Base-by-base conservation (phyloP, 2,113 vertebrate genomes). In the Oncorhynchus clarkii region DNA sequence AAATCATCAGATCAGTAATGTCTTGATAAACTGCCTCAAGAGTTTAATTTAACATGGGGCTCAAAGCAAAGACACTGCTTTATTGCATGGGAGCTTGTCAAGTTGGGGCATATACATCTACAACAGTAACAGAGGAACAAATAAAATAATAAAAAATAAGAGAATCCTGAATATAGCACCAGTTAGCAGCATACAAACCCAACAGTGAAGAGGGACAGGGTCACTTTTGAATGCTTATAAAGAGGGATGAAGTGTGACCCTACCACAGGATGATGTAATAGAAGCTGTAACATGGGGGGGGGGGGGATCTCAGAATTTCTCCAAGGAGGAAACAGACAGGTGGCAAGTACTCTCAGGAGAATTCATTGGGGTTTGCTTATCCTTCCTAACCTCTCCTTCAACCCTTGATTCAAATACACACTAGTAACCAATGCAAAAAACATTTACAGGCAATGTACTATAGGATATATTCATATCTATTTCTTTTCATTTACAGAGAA, bases 101-200 rank as follows among this genome's bases (percentile, higher is more conserved):
- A 71, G 31, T 72, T 54, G 8, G 45, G 24, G 59, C 65, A 82
- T 75, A 88, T 78, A 72, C 31, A 70, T 78, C 14, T 66, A 72
- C 74, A 31, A 69, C 13, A 67, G 65, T 83, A 83, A 11, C 49
- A 85, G 12, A 82, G 74, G 78, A 78, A n/a, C 49, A 83, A 79
- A 7, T 4, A 57, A 81, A 51, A 27, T 27, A 27, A 62, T 80
- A 70, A 72, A 88, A 88, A 74, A 81, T 74, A 78, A 77, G 92
- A 89, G 82, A 83, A 82, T 82, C 85, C 86, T 74, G 75, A 89
- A 85, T 88, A 92, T 95, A 97, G 97, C 96, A 97, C 96, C 96
- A 94, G 84, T 90, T 89, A 86, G 85, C 87, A 86, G 85, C 86
- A 80, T 89, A 75, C 87, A 84, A 90, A 89, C 89, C 85, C 71